These are phyloP conservation scores for Epistrophe grossulariae DNA, from an alignment of 2,888 invertebrate species.

Conservation along the genomic window DNA sequence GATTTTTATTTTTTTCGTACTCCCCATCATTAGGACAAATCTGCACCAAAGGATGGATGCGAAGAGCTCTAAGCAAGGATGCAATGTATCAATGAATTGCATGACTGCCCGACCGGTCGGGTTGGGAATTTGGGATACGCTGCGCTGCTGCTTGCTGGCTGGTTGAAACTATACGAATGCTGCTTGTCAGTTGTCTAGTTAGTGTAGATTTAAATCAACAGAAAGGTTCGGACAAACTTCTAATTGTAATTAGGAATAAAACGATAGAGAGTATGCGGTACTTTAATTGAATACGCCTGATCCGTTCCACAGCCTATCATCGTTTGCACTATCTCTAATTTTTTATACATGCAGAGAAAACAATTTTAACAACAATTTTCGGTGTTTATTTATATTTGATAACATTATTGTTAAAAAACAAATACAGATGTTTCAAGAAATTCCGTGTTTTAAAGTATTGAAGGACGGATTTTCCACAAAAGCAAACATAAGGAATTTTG, in stretches of 20 bases:
- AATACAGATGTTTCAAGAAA: too few species aligned
- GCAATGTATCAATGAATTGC: slow-evolving; percentile 66
- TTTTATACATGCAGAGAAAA: slow-evolving; percentile 16
- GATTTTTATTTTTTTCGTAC: slow-evolving; percentile 26
- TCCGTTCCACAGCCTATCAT: slow-evolving; percentile 1
- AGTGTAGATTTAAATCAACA: slow-evolving; percentile 68
- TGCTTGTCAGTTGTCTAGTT: slow-evolving; percentile 69
- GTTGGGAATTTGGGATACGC: slow-evolving; percentile 20
- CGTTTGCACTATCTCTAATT: background rate
- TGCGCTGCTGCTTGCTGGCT: background rate
- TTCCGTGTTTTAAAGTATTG: too few species aligned
- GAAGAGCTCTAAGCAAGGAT: slow-evolving; percentile 61
- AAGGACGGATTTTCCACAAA: too few species aligned
- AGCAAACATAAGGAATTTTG: too few species aligned
- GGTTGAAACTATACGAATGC: slow-evolving; percentile 20
- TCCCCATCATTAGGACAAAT: slow-evolving; percentile 69
- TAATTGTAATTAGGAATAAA: slow-evolving; percentile 72
- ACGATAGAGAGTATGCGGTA: slow-evolving; percentile 54
- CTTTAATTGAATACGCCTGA: slow-evolving; percentile 50
- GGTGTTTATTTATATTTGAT: background rate
- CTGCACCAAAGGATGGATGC: slow-evolving; percentile 66
- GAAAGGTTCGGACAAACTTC: slow-evolving; percentile 53
- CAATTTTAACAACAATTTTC: background rate
- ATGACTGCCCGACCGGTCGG: slow-evolving; percentile 27
- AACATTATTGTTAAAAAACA: background rate